Evolutionary conservation across 2,113 vertebrate genomes (phyloP).

Genomic region (Misgurnus anguillicaudatus): DNA sequence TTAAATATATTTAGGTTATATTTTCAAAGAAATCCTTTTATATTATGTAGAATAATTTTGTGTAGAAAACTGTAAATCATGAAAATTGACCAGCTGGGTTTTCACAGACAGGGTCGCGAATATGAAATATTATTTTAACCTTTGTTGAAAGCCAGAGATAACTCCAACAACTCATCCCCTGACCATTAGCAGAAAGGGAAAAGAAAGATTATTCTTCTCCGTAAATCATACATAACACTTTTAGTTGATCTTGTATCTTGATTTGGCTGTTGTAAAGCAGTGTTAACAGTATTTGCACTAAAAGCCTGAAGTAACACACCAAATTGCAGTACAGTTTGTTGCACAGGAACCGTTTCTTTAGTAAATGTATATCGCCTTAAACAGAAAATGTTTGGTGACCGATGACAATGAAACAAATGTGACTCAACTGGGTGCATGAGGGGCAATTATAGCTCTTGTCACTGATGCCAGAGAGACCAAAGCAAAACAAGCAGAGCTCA

Average conservation of each 20-base stretch:
- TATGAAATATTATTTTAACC: conserved; percentile 16
- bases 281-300: conserved; percentile 7
- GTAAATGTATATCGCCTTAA: not conserved
- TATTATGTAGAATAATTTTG: no score
- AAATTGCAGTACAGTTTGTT: not conserved
- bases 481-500: conserved; percentile 25
- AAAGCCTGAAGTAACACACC: not conserved
- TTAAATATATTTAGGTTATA: no score
- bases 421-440: not conserved
- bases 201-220: conserved; percentile 31
- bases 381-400: not conserved
- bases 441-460: not conserved
- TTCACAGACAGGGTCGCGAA: no score
- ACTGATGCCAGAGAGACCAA: not conserved
- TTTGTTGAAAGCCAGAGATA: conserved; percentile 25
- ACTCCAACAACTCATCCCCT: conserved; percentile 15
- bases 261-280: not conserved
- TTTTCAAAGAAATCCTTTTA: no score
- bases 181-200: conserved; percentile 30
- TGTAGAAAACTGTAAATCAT: no score
- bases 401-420: not conserved
- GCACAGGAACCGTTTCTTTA: not conserved
- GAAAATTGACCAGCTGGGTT: no score
- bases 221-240: conserved; percentile 15
- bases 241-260: conserved; percentile 18